phyloP scores from a whole-genome alignment of 2,797 vertebrate species.

The Artibeus jamaicensis region DNA sequence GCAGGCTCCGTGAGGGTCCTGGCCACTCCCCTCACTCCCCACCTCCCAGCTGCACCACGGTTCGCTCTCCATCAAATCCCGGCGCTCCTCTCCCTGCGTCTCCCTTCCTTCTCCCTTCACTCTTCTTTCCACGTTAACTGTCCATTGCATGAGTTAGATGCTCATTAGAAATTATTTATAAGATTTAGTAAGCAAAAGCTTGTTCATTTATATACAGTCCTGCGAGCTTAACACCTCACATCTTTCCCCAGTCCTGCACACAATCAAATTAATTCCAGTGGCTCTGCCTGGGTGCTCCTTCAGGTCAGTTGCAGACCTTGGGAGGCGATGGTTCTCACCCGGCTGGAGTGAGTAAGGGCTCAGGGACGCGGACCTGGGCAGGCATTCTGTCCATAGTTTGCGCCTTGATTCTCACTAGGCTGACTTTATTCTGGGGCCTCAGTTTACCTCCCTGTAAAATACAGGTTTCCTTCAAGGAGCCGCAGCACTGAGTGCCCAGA shows the following conservation, averaged over 20 bases:
- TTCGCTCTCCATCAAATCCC: not conserved
- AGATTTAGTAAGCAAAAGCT: not conserved
- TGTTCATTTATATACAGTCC: not conserved
- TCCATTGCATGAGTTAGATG: not conserved
- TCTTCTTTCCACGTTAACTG: not conserved
- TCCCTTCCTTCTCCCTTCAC: not conserved
- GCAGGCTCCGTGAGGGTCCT: fast-evolving
- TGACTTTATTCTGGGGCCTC: not conserved
- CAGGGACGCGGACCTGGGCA: fast-evolving
- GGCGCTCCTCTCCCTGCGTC: not conserved
- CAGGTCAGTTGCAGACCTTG: not conserved
- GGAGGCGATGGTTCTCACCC: too few species aligned
- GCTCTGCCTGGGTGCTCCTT: too few species aligned
- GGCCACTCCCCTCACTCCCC: not conserved
- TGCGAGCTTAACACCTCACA: not conserved
- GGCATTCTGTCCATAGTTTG: not conserved
- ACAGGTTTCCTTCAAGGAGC: not conserved
- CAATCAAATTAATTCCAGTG: not conserved
- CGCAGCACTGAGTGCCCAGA: not conserved
- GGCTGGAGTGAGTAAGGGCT: not conserved
- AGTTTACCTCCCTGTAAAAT: not conserved
- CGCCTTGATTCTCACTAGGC: not conserved
- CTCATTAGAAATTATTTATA: not conserved
- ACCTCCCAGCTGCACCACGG: not conserved
- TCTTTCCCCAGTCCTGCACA: not conserved